Percentiles rank a stretch among this genome's conserved stretches.
Evolutionary conservation across 2,888 invertebrate species (phyloP).

Genomic region (Cacoxenus indagator): DNA sequence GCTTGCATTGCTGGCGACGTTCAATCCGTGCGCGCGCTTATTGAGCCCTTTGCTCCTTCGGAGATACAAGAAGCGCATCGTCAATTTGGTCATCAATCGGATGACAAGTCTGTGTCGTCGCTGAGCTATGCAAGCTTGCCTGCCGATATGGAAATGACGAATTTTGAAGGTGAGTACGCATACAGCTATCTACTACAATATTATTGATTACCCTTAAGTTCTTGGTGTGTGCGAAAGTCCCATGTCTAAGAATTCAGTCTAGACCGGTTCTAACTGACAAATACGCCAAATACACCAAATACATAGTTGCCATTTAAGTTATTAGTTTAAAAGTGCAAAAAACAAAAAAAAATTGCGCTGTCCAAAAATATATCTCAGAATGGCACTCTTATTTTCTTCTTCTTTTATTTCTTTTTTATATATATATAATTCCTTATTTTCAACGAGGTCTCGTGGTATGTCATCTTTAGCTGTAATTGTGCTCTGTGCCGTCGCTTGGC

Average conservation of each 20-base stretch:
- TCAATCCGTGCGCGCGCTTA: slow-evolving; percentile 80
- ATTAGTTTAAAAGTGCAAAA: too few relatives aligned
- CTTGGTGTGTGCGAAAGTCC: background rate
- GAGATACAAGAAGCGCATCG: slow-evolving; percentile 71
- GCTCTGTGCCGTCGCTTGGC: slow-evolving; percentile 49
- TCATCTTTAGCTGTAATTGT: background rate
- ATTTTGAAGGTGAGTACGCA: slow-evolving; percentile 83
- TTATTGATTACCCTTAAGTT: background rate
- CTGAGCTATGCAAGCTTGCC: slow-evolving; percentile 70
- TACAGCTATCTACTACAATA: background rate
- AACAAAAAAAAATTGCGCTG: background rate
- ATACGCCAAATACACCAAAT: too few relatives aligned
- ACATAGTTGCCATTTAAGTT: slow-evolving; percentile 25
- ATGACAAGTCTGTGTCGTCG: slow-evolving; percentile 64
- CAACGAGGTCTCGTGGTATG: too few relatives aligned
- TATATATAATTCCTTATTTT: slow-evolving; percentile 20
- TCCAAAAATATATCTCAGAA: slow-evolving; percentile 31
- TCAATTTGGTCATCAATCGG: slow-evolving; percentile 67
- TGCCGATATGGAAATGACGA: slow-evolving; percentile 82
- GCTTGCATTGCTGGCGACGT: slow-evolving; percentile 81
- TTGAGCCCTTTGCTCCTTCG: slow-evolving; percentile 75
- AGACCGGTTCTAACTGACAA: slow-evolving; percentile 1
- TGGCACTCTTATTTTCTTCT: background rate
- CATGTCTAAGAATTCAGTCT: slow-evolving; percentile 19
- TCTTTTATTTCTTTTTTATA: slow-evolving; percentile 30